Evolutionary conservation across 1,140 invertebrate species (phyloP), one percentile per base, ranked within the genome.

Genomic region (Carposina sasakii): DNA sequence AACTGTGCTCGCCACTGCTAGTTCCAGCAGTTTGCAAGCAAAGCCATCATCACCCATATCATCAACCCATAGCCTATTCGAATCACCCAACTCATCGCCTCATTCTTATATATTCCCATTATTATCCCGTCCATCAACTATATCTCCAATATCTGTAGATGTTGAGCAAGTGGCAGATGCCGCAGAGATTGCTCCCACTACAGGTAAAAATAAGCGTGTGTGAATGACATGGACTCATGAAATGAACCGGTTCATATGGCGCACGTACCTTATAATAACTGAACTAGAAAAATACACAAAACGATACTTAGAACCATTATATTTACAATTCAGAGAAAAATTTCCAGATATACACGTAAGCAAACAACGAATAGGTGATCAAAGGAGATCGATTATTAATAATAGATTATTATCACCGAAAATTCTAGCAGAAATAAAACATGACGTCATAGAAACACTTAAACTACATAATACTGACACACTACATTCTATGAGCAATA

Each of bases 321-420:
- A 54, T 24, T 17, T 39, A 40, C 1, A 13, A 22, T 59, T 59
- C 31, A 28, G 22, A 3, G 15, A 34, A 30, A n/a, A 39, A 10
- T 57, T 52, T 17, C 58, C 58, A 2, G 23, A 51, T 0, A 33
- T 57, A 10, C 17, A 42, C 1, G 55, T 43, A 1, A 39, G n/a
- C 9, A 47, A 37, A 44, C 55, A 57, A 34, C 15, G 50, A 30
- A 20, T 48, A 41, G 34, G 47, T 2, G 53, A 60, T 20, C 52
- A 51, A 30, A n/a, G 46, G 4, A 46, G 52, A 34, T 22, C 44
- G 6, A 56, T 60, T 17, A 24, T 46, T 1, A 40, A 31, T 20
- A 56, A 56, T 44, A 56, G 56, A 43, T 20, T 51, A 0, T 13
- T 56, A 13, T 28, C 54, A 15, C n/a, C 40, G 17, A 10, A 48